Conservation (phyloP, 2,797 vertebrate species). For the Ispidina lecontei region DNA sequence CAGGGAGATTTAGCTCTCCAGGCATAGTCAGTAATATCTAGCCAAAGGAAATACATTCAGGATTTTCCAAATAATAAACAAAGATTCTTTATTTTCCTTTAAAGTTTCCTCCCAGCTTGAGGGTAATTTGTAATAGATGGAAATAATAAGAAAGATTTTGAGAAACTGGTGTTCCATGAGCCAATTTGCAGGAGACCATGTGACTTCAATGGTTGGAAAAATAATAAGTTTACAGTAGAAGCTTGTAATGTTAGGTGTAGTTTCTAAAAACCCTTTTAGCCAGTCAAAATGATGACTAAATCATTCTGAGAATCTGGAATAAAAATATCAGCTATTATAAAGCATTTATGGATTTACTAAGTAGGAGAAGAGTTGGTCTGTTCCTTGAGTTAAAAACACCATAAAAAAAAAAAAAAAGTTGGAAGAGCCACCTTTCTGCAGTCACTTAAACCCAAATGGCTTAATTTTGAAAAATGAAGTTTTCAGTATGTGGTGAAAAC, state of each 20-base stretch:
- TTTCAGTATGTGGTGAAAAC: neutral
- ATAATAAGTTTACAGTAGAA: neutral
- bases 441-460: neutral
- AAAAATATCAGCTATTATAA: neutral
- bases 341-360: neutral
- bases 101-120: constrained; percentile 23
- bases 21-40: neutral
- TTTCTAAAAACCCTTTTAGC: constrained; percentile 5
- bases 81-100: constrained; percentile 34
- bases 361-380: neutral
- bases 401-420: neutral
- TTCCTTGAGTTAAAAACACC: neutral
- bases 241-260: neutral
- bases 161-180: neutral
- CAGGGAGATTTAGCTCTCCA: neutral
- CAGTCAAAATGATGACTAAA: neutral
- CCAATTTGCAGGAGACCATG: neutral
- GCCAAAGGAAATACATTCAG: constrained; percentile 17
- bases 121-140: neutral
- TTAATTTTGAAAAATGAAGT: neutral
- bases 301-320: neutral
- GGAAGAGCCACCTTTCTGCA: neutral
- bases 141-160: constrained; percentile 28
- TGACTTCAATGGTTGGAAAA: constrained; percentile 24
- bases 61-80: constrained; percentile 48